Evolutionary conservation across 1,140 invertebrate genomes (phyloP).

Genomic region (Atta texana): DNA sequence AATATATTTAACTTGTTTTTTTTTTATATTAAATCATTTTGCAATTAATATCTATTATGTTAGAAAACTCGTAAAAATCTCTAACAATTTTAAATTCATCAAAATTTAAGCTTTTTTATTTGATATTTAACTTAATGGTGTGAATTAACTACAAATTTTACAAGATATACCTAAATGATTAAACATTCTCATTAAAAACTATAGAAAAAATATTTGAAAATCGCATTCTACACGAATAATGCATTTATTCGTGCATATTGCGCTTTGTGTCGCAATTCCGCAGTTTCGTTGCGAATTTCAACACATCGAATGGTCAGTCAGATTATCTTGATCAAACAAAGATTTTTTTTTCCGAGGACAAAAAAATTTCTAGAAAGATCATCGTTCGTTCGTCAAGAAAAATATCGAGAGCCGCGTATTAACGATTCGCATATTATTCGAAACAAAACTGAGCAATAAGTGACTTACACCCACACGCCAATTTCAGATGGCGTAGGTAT

Average conservation of each 20-base stretch:
- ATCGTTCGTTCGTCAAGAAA: not conserved
- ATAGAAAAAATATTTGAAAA: not conserved
- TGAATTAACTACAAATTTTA: not conserved
- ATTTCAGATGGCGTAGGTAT: conserved; percentile 57
- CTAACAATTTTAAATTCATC: not conserved
- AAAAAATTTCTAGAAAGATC: conserved; percentile 8
- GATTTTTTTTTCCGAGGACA: not conserved
- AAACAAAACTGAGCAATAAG: conserved; percentile 43
- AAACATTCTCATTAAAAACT: conserved; percentile 21
- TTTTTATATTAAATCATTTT: conserved; percentile 3
- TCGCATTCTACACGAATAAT: conserved; percentile 28
- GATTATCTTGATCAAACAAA: not conserved
- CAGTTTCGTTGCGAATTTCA: conserved; percentile 7
- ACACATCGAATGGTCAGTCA: not conserved
- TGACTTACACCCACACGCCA: conserved; percentile 67
- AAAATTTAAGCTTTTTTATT: not conserved
- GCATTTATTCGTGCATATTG: conserved; percentile 15
- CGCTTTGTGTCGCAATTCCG: conserved; percentile 27
- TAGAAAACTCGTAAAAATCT: not conserved
- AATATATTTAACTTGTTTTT: not conserved
- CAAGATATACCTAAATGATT: not conserved
- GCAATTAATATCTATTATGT: not conserved
- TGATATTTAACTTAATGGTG: not conserved
- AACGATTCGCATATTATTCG: conserved; percentile 20
- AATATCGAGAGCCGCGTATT: not conserved